Evolutionary conservation across 2,797 vertebrate species (phyloP), one percentile per base, ranked within the genome.

Genomic region (Xiphophorus birchmanni): DNA sequence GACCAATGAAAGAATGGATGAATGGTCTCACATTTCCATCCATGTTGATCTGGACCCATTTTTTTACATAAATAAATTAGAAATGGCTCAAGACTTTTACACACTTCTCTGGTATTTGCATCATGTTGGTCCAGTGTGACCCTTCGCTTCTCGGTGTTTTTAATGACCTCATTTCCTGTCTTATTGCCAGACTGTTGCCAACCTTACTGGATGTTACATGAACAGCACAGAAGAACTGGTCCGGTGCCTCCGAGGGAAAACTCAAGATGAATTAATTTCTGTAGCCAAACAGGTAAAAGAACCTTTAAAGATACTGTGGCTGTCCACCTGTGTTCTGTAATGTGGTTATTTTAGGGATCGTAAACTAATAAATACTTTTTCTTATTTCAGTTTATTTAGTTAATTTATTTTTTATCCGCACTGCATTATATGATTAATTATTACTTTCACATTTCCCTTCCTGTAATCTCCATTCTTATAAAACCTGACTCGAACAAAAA

Each of bases 181-280:
- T 73, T 4, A 18, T 47, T 29, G 29, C 4, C 80, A 96, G 95
- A 76, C 82, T 47, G 75, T 94, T 35, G 95, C 94, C 69, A 94
- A 93, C 80, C 40, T 93, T 12, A 91, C 90, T 5, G 93, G 84
- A n/a, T 96, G 96, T 82, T 85, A 90, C 60, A 63, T 45, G 80
- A 87, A 50, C 63, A 93, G 80, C 47, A 86, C 94, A 50, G 89
- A 93, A 85, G 85, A 92, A 37, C 58, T 96, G 83, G 86, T 95
- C 15, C 82, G n/a, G 3, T 96, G 96, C 58, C 42, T 95, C 74
- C 94, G 29, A 80, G 88, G 78, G 2, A 94, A 88, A 73, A 95
- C 80, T 13, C 63, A 87, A 81, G 93, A 92, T 0, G 88, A 96
- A 37, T 65, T 96, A 0, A 77, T 95, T 13, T 80, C 83, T 7